These are phyloP conservation scores for Mesembrinibis cayennensis DNA, from an alignment of 2,113 vertebrate genomes.

Conservation along the genomic window DNA sequence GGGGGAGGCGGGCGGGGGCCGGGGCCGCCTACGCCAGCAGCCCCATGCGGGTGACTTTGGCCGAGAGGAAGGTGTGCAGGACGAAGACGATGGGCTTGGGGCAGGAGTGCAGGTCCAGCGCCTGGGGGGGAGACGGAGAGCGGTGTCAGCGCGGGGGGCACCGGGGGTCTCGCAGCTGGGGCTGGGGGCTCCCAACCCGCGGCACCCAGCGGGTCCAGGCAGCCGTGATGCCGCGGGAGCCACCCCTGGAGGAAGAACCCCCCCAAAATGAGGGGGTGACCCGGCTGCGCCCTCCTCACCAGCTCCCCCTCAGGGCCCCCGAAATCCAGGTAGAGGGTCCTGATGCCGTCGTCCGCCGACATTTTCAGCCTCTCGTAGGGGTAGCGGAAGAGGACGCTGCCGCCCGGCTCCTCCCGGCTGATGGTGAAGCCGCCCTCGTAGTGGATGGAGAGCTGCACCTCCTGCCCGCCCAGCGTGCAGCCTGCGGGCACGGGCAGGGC, in stretches of 20 bases:
- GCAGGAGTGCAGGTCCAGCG: slow-evolving; percentile 91
- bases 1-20: neutral
- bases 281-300: slow-evolving; percentile 72
- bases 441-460: slow-evolving; percentile 88
- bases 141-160: neutral
- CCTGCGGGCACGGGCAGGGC: slow-evolving; percentile 65
- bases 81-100: slow-evolving; percentile 96
- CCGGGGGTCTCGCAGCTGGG: fast-evolving
- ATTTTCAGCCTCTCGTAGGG: slow-evolving; percentile 93
- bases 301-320: slow-evolving; percentile 94
- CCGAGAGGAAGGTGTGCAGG: slow-evolving; percentile 95
- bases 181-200: neutral
- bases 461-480: slow-evolving; percentile 86
- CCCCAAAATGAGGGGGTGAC: no score
- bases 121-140: slow-evolving; percentile 64
- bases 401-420: slow-evolving; percentile 75
- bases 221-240: neutral
- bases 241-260: neutral
- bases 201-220: neutral
- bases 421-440: slow-evolving; percentile 95
- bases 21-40: slow-evolving; percentile 82
- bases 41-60: slow-evolving; percentile 96
- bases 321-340: slow-evolving; percentile 94
- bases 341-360: slow-evolving; percentile 91
- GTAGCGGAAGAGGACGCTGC: slow-evolving; percentile 83